Evolutionary conservation across 2,888 invertebrate species (phyloP).

Genomic region (Machimus atricapillus): DNA sequence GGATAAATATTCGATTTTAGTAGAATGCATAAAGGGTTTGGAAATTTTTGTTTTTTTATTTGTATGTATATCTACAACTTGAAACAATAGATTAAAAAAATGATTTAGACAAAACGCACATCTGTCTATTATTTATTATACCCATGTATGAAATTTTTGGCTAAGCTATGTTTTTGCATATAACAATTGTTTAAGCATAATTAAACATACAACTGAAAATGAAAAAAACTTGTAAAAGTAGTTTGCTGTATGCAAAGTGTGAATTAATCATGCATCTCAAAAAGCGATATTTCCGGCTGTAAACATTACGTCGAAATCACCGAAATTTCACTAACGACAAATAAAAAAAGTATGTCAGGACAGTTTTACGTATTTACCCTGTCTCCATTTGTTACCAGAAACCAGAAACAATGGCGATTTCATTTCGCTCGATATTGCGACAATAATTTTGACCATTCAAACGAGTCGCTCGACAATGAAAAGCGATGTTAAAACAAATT

Average conservation of each 20-base stretch:
- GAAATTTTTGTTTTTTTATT: no score
- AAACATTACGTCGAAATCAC: background rate
- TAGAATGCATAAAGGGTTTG: no score
- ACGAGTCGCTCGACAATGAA: background rate
- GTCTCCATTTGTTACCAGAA: background rate
- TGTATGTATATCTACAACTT: no score
- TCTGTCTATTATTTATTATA: no score
- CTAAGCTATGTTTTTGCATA: no score
- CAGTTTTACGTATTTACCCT: background rate
- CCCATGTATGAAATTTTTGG: no score
- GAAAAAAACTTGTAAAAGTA: background rate
- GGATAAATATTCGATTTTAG: no score
- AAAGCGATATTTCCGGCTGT: background rate
- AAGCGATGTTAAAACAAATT: background rate
- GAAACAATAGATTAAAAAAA: no score
- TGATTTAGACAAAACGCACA: no score
- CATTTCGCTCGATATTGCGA: background rate
- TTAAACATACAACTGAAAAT: no score
- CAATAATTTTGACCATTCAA: background rate
- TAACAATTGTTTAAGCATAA: no score
- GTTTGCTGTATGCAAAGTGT: background rate
- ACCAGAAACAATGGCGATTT: background rate
- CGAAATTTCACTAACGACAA: background rate
- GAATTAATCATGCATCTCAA: background rate
- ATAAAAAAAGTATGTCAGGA: background rate